Evolutionary conservation across 1,140 invertebrate species (phyloP).

Genomic region (Ceratina calcarata): DNA sequence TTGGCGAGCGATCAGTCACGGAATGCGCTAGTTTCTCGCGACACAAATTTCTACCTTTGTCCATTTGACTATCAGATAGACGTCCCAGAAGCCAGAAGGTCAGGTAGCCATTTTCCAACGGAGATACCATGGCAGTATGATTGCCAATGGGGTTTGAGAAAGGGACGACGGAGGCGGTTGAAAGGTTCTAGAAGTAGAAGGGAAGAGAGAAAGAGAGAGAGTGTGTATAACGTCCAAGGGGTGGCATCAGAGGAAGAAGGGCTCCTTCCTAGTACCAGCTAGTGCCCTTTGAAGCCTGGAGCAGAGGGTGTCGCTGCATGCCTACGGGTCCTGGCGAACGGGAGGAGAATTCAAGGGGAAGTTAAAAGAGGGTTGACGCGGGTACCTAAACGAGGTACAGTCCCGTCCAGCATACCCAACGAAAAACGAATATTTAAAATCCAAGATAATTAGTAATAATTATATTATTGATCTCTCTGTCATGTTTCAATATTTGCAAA

Average conservation of each 20-base stretch:
- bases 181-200: slow-evolving; percentile 63
- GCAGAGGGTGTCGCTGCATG: slow-evolving; percentile 60
- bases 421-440: too few species aligned
- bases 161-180: slow-evolving; percentile 59
- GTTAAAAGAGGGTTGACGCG: slow-evolving; percentile 59
- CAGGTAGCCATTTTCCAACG: slow-evolving; percentile 70
- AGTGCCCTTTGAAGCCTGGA: slow-evolving; percentile 64
- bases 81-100: slow-evolving; percentile 59
- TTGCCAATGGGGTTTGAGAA: slow-evolving; percentile 72
- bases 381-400: slow-evolving; percentile 42
- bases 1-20: too few species aligned
- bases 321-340: slow-evolving; percentile 57
- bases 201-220: slow-evolving; percentile 33
- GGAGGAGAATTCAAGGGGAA: slow-evolving; percentile 57
- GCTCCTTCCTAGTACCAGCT: slow-evolving; percentile 60
- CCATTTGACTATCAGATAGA: slow-evolving; percentile 16
- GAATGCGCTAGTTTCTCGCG: too few species aligned
- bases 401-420: background rate
- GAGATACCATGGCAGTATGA: slow-evolving; percentile 69
- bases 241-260: slow-evolving; percentile 64
- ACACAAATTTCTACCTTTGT: background rate
- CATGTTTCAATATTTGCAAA: too few species aligned
- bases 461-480: too few species aligned
- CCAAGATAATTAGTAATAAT: too few species aligned
- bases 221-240: slow-evolving; percentile 59